These are phyloP conservation scores for Gambusia yucatana DNA, from an alignment of 2,797 vertebrate genomes.

Conservation along the genomic window DNA sequence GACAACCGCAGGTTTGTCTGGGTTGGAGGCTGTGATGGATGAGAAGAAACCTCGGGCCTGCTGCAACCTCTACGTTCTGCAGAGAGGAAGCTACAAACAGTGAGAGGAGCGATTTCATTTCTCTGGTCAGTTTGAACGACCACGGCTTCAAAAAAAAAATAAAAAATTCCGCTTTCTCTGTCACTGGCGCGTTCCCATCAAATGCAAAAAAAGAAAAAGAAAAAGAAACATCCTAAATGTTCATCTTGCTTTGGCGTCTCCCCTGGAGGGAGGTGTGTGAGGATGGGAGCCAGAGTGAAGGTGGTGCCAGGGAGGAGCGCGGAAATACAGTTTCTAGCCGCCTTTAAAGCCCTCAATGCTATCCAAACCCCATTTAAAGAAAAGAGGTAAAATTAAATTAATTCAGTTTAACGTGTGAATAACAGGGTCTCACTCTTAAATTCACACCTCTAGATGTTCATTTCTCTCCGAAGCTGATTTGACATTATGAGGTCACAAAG, in stretches of 20 bases:
- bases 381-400: not conserved
- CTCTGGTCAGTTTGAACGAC: not conserved
- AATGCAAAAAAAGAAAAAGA: not conserved
- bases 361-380: not conserved
- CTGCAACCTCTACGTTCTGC: not conserved
- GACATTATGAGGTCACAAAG: slow-evolving; percentile 34
- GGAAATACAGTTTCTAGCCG: not conserved
- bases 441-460: slow-evolving; percentile 7
- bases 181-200: not conserved
- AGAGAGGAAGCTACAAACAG: not conserved
- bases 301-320: slow-evolving; percentile 1
- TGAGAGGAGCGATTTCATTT: not conserved
- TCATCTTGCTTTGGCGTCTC: slow-evolving; percentile 1
- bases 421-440: not conserved
- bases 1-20: slow-evolving; percentile 6
- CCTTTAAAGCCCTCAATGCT: not conserved
- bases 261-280: slow-evolving; percentile 1
- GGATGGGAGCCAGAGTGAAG: not conserved
- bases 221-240: not conserved
- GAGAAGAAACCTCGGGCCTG: slow-evolving; percentile 4
- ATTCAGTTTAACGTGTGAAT: not conserved
- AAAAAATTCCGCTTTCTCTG: not conserved
- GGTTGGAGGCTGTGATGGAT: not conserved
- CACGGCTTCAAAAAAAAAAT: not conserved
- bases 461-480: slow-evolving; percentile 4